phyloP scores from a whole-genome alignment of 2,888 invertebrate genomes.

The Aporophyla lueneburgensis region DNA sequence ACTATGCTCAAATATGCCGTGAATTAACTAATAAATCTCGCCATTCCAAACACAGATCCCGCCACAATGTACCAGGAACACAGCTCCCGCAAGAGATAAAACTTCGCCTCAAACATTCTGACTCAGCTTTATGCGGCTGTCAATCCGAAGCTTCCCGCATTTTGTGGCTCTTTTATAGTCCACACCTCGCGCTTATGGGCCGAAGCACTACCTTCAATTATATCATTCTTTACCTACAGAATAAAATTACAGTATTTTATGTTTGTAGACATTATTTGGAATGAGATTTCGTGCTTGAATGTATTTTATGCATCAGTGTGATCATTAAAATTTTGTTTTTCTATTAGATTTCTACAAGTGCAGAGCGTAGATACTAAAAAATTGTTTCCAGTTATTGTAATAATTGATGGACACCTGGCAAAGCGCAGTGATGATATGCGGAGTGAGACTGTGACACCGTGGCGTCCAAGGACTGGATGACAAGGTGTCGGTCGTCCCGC shows the following conservation, averaged over 20 bases:
- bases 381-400: too few species aligned
- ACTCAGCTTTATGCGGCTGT: slow-evolving; percentile 63
- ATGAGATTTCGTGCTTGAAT: not conserved
- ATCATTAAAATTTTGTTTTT: not conserved
- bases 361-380: too few species aligned
- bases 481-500: too few species aligned
- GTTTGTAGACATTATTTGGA: slow-evolving; percentile 17
- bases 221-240: slow-evolving; percentile 59
- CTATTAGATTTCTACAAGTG: not conserved
- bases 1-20: not conserved
- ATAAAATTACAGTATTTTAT: slow-evolving; percentile 44
- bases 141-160: slow-evolving; percentile 52
- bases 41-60: not conserved
- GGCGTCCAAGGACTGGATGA: too few species aligned
- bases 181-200: slow-evolving; percentile 63
- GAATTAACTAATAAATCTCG: slow-evolving; percentile 9
- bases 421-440: too few species aligned
- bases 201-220: slow-evolving; percentile 64
- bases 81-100: slow-evolving; percentile 54
- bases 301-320: not conserved
- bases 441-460: too few species aligned
- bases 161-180: slow-evolving; percentile 58
- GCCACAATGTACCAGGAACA: slow-evolving; percentile 55
- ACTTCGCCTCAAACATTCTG: slow-evolving; percentile 52
- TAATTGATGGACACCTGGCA: too few species aligned